Evolutionary conservation across 2,888 invertebrate species (phyloP), one percentile per base, ranked within the genome.

Genomic region (Osmoderma eremita): DNA sequence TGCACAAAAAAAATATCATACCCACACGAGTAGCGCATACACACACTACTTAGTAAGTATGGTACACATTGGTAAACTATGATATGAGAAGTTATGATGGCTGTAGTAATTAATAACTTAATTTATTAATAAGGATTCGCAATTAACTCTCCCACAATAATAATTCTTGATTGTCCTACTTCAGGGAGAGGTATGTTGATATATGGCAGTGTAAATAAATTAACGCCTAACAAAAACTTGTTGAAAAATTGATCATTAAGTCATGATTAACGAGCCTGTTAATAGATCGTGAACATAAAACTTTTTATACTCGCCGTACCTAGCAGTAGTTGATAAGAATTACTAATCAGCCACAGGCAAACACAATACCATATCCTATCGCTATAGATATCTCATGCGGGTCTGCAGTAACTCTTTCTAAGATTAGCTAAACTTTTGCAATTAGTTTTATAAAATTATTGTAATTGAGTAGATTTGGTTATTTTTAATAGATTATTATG

Each of bases 31-130:
- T n/a, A n/a, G n/a, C n/a, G n/a, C n/a, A n/a, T n/a, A n/a, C 48
- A 20, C 48, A 48, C 42, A 3, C 41, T 10, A 3, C 13, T 13
- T 42, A 41, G 20, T 41, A 17, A 38, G 12, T 3, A n/a, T 12
- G 10, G 24, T 15, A 45, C 17, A 36, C 18, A 45, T 61, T 42
- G 30, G 45, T 45, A 61, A 24, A 30, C 45, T 45, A 45, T 24
- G 30, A 61, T 61, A 45, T 45, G 45, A 24, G 58, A 61, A 61
- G 58, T 61, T 45, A 61, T 61, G 58, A 61, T 61, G 30, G n/a
- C 45, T n/a, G 48, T 30, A 61, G 45, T 61, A 61, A 61, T 61
- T 61, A 61, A 61, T 61, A 61, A 61, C 58, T 61, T 45, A 61
- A 61, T 61, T 61, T 61, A 61, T 61, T 61, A 61, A 61, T 61